These are phyloP conservation scores for Chloropsis cyanopogon DNA, from an alignment of 2,113 vertebrate species.

Conservation along the genomic window DNA sequence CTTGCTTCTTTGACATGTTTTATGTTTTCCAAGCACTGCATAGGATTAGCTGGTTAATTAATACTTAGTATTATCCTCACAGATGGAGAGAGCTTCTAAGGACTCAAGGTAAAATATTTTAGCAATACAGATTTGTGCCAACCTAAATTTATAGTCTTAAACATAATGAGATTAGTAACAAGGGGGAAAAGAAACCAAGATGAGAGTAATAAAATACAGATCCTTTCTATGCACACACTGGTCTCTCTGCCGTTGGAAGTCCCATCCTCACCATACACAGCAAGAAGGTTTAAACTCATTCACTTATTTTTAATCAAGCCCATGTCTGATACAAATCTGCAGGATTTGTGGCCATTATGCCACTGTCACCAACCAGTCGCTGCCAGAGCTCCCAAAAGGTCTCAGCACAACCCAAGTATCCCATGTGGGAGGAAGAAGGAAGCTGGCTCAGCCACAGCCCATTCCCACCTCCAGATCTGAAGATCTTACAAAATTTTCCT, in stretches of 20 bases:
- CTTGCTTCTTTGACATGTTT: not conserved
- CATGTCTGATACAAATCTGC: not conserved
- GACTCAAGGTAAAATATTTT: conserved; percentile 61
- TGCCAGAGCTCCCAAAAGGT: not conserved
- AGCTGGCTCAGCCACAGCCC: not conserved
- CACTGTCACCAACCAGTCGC: not conserved
- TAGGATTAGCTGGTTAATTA: conserved; percentile 60
- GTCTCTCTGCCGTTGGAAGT: not conserved
- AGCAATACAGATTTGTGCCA: conserved; percentile 51
- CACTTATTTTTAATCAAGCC: not conserved
- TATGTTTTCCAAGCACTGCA: conserved; percentile 27
- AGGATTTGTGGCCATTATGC: not conserved
- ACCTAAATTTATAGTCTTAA: conserved; percentile 52
- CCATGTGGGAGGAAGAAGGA: accelerated
- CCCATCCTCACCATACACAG: not conserved
- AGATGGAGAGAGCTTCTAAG: conserved; percentile 41
- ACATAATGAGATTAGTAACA: conserved; percentile 56
- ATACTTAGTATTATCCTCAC: conserved; percentile 50
- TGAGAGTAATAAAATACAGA: conserved; percentile 11
- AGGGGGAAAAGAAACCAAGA: not conserved
- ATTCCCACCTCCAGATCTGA: not conserved
- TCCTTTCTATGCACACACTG: not conserved
- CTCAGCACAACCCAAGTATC: not conserved
- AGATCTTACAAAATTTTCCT: not conserved
- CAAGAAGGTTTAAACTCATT: not conserved